Evolutionary conservation across 2,888 invertebrate species (phyloP).

Genomic region (Melinopterus prodromus): DNA sequence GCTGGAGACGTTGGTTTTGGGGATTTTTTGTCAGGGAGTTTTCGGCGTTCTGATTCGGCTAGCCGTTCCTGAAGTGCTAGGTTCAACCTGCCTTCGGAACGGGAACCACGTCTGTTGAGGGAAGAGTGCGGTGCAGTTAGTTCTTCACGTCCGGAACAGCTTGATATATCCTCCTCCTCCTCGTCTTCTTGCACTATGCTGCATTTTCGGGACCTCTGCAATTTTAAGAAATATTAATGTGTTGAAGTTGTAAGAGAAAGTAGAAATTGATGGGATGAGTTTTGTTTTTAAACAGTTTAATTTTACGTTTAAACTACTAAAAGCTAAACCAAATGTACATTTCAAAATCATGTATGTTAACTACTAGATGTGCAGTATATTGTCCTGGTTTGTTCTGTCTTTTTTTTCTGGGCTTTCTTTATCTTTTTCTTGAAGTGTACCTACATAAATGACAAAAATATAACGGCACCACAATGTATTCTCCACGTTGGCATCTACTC

Average conservation of each 20-base stretch:
- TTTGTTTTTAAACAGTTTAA: background rate
- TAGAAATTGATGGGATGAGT: slow-evolving; percentile 1
- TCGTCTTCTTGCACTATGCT: slow-evolving; percentile 94
- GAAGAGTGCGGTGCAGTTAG: slow-evolving; percentile 61
- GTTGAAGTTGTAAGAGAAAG: slow-evolving; percentile 7
- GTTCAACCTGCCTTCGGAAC: slow-evolving; percentile 82
- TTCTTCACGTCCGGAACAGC: slow-evolving; percentile 68
- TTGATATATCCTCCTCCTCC: slow-evolving; percentile 80
- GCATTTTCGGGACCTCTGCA: slow-evolving; percentile 81
- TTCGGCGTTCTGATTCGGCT: slow-evolving; percentile 64
- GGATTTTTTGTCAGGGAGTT: slow-evolving; percentile 51
- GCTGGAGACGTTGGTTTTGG: slow-evolving; percentile 30
- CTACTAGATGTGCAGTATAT: no score
- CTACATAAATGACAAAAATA: no score
- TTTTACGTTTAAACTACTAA: no score
- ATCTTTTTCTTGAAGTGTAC: no score
- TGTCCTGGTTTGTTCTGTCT: no score
- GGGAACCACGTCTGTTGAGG: slow-evolving; percentile 74
- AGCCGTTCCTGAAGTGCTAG: slow-evolving; percentile 71
- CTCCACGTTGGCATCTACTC: no score
- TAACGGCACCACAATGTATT: no score
- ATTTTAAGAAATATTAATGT: background rate
- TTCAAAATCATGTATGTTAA: no score
- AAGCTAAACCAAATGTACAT: no score
- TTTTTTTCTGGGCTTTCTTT: no score